Evolutionary conservation across 2,113 vertebrate species (phyloP).

Genomic region (Pachycephala philippinensis): DNA sequence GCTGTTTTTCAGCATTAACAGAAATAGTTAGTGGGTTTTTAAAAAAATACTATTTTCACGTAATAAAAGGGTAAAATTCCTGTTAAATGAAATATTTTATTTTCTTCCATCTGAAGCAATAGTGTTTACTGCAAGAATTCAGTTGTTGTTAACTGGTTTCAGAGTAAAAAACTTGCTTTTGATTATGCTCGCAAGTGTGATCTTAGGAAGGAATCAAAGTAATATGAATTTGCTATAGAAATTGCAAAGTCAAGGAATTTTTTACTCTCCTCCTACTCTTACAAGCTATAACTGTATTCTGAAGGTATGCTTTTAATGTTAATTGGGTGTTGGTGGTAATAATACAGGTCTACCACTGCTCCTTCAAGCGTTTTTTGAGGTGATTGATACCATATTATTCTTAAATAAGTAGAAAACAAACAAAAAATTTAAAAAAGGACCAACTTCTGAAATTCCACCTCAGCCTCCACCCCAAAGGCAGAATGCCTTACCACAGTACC

Average conservation of each 20-base stretch:
- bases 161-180: neutral
- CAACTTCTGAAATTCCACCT: neutral
- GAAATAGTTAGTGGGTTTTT: neutral
- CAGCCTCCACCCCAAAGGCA: neutral
- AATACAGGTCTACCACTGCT: neutral
- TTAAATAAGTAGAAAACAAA: neutral
- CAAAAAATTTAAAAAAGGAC: rapidly evolving
- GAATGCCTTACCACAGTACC: neutral
- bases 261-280: neutral
- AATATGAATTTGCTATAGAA: neutral
- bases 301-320: neutral
- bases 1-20: neutral
- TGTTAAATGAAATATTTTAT: neutral
- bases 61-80: neutral
- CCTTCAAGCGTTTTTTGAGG: neutral
- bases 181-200: neutral
- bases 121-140: neutral
- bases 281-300: neutral
- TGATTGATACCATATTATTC: neutral
- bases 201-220: neutral
- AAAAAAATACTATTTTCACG: neutral
- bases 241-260: neutral
- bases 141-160: neutral
- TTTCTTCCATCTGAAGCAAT: neutral
- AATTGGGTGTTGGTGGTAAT: neutral